phyloP scores from a whole-genome alignment of 53 echinoderm and acorn worm species.

The Patiria pectinifera region DNA sequence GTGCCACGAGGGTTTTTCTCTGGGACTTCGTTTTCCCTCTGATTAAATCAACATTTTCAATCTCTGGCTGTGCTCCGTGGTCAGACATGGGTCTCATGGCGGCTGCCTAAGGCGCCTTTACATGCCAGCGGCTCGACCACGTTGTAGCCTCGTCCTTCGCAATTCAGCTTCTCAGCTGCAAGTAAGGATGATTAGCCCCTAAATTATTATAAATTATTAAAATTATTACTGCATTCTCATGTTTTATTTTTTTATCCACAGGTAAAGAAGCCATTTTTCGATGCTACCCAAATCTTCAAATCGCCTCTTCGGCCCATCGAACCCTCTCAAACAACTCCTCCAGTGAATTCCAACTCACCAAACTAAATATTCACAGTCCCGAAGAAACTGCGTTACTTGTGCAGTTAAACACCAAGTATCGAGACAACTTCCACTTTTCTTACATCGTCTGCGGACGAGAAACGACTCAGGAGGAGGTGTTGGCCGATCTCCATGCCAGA shows the following conservation, averaged over 20 bases:
- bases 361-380: constrained; percentile 44
- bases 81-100: no score
- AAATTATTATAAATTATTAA: no score
- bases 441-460: constrained; percentile 78
- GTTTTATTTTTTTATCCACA: background rate
- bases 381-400: constrained; percentile 55
- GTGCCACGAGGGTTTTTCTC: no score
- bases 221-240: no score
- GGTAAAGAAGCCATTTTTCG: constrained; percentile 72
- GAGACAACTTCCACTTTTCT: constrained; percentile 72
- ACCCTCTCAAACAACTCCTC: constrained; percentile 62
- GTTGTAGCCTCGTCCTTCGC: no score
- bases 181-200: no score
- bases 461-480: constrained; percentile 60
- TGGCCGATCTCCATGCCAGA: constrained; percentile 49
- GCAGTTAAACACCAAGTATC: constrained; percentile 62
- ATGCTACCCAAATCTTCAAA: constrained; percentile 74
- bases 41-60: no score
- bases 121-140: no score
- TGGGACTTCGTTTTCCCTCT: no score
- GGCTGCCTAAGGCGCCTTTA: no score
- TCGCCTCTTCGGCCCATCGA: constrained; percentile 4
- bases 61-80: no score
- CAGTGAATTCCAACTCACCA: constrained; percentile 44
- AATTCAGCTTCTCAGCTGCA: no score